phyloP scores from a whole-genome alignment of 2,113 vertebrate species.

The Siniperca knerii region DNA sequence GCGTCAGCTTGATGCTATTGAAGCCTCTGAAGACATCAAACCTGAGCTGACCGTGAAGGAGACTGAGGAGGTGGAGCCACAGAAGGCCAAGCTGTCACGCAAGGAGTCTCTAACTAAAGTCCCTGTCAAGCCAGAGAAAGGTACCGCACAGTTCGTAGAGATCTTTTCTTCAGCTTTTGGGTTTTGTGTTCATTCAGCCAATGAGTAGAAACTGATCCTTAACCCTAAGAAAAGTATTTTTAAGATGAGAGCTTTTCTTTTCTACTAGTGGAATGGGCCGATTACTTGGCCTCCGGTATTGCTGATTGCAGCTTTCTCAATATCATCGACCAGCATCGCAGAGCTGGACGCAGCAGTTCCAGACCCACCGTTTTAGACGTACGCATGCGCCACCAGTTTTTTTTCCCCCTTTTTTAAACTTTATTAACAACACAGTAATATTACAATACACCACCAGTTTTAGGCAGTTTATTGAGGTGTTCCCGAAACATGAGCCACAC shows the following conservation, averaged over 20 bases:
- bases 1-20: constrained; percentile 36
- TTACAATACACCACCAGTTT: no score
- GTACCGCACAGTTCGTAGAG: constrained; percentile 15
- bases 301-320: no score
- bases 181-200: background rate
- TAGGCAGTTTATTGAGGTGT: no score
- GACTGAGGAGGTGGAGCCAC: constrained; percentile 58
- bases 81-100: constrained; percentile 66
- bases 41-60: constrained; percentile 6
- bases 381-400: no score
- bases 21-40: constrained; percentile 36
- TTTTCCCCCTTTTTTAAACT: no score
- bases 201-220: background rate
- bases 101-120: constrained; percentile 40
- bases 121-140: constrained; percentile 41
- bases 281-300: no score
- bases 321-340: no score
- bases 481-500: no score
- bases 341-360: no score
- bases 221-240: background rate
- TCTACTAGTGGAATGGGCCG: no score
- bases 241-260: background rate
- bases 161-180: background rate
- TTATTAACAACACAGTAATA: no score
- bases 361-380: no score